Evolutionary conservation across 2,797 vertebrate species (phyloP).

Genomic region (Gobio occitaniae): DNA sequence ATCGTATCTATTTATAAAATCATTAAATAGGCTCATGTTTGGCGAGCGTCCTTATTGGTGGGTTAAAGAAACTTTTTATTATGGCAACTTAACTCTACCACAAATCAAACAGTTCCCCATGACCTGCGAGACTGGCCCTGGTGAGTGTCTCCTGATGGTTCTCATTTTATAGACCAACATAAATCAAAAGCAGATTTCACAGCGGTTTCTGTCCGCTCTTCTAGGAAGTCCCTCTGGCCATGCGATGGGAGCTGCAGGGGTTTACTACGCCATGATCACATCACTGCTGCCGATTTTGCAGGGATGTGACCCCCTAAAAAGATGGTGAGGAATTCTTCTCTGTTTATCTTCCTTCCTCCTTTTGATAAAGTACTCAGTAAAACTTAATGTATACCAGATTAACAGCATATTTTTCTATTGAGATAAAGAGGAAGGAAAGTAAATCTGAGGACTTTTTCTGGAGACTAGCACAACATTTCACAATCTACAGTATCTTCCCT

Average conservation of each 20-base stretch:
- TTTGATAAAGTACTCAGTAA: background rate
- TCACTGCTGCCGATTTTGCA: conserved; percentile 75
- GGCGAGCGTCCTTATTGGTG: conserved; percentile 89
- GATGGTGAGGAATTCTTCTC: conserved; percentile 73
- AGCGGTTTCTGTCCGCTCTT: background rate
- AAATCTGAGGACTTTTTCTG: background rate
- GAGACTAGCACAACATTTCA: background rate
- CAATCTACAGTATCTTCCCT: background rate
- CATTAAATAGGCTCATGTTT: conserved; percentile 80
- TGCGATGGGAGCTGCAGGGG: conserved; percentile 83
- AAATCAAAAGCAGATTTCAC: conserved; percentile 29
- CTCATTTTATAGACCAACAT: conserved; percentile 8
- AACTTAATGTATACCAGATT: background rate
- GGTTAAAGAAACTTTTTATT: conserved; percentile 84
- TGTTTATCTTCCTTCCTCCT: background rate
- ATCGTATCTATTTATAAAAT: conserved; percentile 3
- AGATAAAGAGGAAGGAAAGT: conserved; percentile 25
- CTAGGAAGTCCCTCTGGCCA: conserved; percentile 86
- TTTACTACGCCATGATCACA: conserved; percentile 83
- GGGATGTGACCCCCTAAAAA: conserved; percentile 62
- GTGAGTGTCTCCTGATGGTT: conserved; percentile 62
- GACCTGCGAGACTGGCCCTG: conserved; percentile 87
- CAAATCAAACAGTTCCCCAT: conserved; percentile 83
- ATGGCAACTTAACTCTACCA: conserved; percentile 75
- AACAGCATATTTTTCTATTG: no score